These are phyloP conservation scores for Andrena praecox DNA, from an alignment of 2,888 invertebrate genomes.

Conservation along the genomic window DNA sequence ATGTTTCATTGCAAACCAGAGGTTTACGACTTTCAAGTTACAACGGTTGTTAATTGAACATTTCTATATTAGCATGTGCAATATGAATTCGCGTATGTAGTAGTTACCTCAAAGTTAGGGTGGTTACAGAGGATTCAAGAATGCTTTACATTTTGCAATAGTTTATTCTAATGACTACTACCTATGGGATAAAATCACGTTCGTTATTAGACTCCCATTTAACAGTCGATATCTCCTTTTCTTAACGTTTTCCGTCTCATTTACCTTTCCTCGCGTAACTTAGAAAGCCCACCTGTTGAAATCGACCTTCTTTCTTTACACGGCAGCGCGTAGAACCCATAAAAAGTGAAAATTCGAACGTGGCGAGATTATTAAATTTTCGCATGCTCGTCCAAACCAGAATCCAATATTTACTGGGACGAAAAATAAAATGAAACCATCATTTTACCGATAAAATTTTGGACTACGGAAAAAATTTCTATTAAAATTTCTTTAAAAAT, in stretches of 20 bases:
- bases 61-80: too few species aligned
- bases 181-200: not conserved
- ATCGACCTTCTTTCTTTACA: slow-evolving; percentile 37
- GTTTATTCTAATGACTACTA: not conserved
- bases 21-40: too few species aligned
- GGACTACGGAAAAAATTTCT: too few species aligned
- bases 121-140: too few species aligned
- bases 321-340: slow-evolving; percentile 32
- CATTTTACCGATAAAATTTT: not conserved
- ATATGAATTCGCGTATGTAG: too few species aligned
- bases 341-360: slow-evolving; percentile 52
- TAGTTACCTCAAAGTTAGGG: too few species aligned
- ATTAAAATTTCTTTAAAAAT: too few species aligned
- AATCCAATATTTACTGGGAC: slow-evolving; percentile 7
- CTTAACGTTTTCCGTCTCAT: slow-evolving; percentile 40
- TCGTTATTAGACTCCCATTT: not conserved
- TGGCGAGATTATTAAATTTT: slow-evolving; percentile 12
- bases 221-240: slow-evolving; percentile 11
- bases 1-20: too few species aligned
- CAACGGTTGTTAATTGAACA: too few species aligned
- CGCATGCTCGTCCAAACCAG: slow-evolving; percentile 20
- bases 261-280: slow-evolving; percentile 32
- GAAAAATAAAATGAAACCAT: not conserved
- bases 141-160: not conserved
- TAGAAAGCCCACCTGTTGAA: slow-evolving; percentile 64